Percentiles rank a stretch among this genome's conserved stretches.
These are phyloP conservation scores for Galerucella nymphaeae DNA, from an alignment of 2,888 invertebrate genomes.

Conservation along the genomic window DNA sequence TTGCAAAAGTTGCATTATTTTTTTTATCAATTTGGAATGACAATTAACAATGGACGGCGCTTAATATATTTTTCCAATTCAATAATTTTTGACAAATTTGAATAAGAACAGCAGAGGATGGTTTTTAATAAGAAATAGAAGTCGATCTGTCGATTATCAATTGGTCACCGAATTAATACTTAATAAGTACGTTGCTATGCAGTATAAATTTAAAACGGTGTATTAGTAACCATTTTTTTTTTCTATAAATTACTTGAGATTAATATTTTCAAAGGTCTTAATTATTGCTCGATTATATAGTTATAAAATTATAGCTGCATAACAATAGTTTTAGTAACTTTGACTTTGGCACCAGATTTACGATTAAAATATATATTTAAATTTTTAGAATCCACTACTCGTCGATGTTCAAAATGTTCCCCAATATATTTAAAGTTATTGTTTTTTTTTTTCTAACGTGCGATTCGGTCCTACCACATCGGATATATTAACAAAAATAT, in stretches of 20 bases:
- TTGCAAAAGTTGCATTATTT: background rate
- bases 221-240: constrained; percentile 36
- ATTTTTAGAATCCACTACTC: constrained; percentile 62
- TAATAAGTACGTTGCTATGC: constrained; percentile 51
- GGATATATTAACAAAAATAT: constrained; percentile 15
- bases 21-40: background rate
- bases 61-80: constrained; percentile 12
- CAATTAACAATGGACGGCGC: background rate
- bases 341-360: constrained; percentile 65
- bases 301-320: constrained; percentile 53
- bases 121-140: constrained; percentile 52
- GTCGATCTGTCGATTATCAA: constrained; percentile 50
- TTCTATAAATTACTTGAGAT: constrained; percentile 24
- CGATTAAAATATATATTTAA: constrained; percentile 50
- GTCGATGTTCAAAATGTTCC: constrained; percentile 64
- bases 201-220: constrained; percentile 49
- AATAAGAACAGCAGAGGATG: constrained; percentile 32
- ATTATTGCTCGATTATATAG: constrained; percentile 52
- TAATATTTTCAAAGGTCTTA: constrained; percentile 26
- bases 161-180: constrained; percentile 55
- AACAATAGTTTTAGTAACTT: constrained; percentile 61
- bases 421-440: constrained; percentile 60
- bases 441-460: constrained; percentile 37
- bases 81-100: constrained; percentile 23
- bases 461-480: constrained; percentile 26